A percentile compares a stretch with the other conserved stretches of the same genome.
Evolutionary conservation across 2,888 invertebrate genomes (phyloP).

Genomic region (Chrysomela aeneicollis): DNA sequence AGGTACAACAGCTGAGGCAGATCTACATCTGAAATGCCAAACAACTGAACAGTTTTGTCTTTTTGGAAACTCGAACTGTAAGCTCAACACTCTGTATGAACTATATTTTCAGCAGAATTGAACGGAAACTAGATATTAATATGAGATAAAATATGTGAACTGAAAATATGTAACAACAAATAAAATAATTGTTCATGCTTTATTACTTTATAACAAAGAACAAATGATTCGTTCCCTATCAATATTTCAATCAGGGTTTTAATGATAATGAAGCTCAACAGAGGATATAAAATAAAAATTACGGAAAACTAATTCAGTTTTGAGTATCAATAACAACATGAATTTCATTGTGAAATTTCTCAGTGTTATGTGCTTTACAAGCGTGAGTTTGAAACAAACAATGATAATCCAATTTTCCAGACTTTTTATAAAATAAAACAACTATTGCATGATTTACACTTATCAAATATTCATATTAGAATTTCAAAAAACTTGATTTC

Average conservation of each 20-base stretch:
- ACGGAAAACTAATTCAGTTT: neutral
- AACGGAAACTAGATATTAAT: neutral
- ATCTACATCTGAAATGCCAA: constrained; percentile 52
- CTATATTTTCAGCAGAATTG: too few species aligned
- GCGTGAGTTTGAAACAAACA: neutral
- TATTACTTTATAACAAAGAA: neutral
- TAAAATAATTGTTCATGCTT: neutral
- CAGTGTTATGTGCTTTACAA: neutral
- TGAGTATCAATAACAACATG: neutral
- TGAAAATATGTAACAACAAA: neutral
- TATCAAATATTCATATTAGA: too few species aligned
- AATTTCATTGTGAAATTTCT: neutral
- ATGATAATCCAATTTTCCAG: too few species aligned
- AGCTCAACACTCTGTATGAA: too few species aligned
- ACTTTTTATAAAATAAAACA: too few species aligned
- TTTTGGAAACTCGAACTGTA: too few species aligned
- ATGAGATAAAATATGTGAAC: neutral
- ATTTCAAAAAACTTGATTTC: too few species aligned
- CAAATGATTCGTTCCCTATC: neutral
- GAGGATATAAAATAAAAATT: neutral
- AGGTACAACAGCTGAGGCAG: constrained; percentile 59
- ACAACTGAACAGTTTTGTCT: neutral
- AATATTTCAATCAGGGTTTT: neutral
- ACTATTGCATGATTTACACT: too few species aligned
- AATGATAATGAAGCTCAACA: neutral